Percentiles rank a stretch among this genome's conserved stretches.
Evolutionary conservation across 2,113 vertebrate genomes (phyloP).

Genomic region (Microtus montanus): DNA sequence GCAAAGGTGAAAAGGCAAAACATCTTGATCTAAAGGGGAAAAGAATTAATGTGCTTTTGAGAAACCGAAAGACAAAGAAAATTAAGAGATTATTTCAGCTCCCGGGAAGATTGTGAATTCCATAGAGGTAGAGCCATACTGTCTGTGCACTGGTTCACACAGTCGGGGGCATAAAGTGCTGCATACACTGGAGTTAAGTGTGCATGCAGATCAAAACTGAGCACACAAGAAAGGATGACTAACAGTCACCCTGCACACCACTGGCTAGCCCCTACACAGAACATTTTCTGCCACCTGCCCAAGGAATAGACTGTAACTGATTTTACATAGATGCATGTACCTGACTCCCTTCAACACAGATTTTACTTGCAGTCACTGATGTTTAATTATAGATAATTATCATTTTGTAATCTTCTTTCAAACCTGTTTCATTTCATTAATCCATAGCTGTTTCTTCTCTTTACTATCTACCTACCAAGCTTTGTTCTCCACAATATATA

Average conservation of each 20-base stretch:
- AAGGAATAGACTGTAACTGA: neutral
- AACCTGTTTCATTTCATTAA: constrained; percentile 32
- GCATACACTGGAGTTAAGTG: neutral
- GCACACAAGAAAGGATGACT: neutral
- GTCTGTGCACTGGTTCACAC: neutral
- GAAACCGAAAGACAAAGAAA: neutral
- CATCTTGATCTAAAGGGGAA: neutral
- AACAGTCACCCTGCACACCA: neutral
- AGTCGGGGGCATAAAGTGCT: neutral
- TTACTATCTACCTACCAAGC: too few relatives aligned
- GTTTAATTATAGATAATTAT: constrained; percentile 3
- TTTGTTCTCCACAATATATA: neutral
- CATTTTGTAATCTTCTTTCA: constrained; percentile 41
- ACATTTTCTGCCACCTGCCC: neutral
- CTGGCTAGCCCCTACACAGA: neutral
- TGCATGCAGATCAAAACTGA: neutral
- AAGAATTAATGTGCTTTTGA: neutral
- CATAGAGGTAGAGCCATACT: neutral
- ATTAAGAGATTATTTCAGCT: neutral
- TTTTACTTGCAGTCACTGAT: constrained; percentile 32
- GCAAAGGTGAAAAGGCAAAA: neutral
- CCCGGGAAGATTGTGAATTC: neutral
- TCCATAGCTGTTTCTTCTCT: constrained; percentile 6
- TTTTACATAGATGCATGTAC: constrained; percentile 1
- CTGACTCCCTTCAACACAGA: neutral